Evolutionary conservation across 2,113 vertebrate genomes (phyloP).

Genomic region (Apodemus speciosus): DNA sequence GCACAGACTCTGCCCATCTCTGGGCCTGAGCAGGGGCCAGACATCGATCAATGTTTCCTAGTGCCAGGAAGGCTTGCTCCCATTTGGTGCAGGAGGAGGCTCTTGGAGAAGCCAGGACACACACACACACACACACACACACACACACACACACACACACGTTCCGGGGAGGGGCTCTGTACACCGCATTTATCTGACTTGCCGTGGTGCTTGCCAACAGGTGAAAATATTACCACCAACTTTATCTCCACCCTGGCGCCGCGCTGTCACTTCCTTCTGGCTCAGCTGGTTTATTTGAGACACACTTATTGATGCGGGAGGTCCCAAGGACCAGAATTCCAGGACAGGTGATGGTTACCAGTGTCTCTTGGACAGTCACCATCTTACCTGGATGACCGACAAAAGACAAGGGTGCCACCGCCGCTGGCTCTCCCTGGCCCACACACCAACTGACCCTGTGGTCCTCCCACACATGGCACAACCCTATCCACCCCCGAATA

Average conservation of each 20-base stretch:
- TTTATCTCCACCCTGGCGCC: not conserved
- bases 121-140: no score
- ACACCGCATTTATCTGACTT: not conserved
- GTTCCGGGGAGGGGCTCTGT: rapidly evolving
- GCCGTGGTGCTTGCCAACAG: not conserved
- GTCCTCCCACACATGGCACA: rapidly evolving
- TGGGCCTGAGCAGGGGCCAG: rapidly evolving
- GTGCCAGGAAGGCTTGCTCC: not conserved
- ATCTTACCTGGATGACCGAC: rapidly evolving
- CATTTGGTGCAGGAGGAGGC: not conserved
- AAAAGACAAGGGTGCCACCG: rapidly evolving
- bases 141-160: no score
- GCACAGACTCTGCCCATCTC: rapidly evolving
- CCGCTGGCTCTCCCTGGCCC: not conserved
- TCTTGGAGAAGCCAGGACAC: not conserved
- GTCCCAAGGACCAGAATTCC: not conserved
- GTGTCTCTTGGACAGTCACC: rapidly evolving
- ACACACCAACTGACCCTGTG: not conserved
- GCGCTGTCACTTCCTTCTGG: not conserved
- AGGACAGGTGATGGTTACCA: rapidly evolving
- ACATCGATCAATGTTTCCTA: not conserved
- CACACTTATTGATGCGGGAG: not conserved
- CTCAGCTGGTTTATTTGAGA: not conserved
- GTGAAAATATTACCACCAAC: not conserved
- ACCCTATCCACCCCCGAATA: not conserved